phyloP scores from a whole-genome alignment of 2,113 vertebrate species.

The Vulpes lagopus region DNA sequence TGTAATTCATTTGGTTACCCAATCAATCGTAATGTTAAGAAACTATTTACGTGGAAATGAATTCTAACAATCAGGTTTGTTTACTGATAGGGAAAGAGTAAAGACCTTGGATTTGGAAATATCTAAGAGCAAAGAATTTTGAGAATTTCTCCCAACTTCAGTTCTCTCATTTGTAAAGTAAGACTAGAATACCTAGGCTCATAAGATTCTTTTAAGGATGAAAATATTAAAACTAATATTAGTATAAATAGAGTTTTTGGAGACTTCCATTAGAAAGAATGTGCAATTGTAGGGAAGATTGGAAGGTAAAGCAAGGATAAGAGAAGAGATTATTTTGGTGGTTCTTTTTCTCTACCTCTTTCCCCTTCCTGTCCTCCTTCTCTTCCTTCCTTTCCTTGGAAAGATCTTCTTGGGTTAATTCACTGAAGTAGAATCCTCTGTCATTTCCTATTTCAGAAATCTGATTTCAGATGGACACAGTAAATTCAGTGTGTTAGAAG shows the following conservation, averaged over 20 bases:
- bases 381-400: neutral
- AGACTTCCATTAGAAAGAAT: neutral
- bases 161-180: neutral
- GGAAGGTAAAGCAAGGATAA: neutral
- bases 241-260: neutral
- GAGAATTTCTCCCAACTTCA: neutral
- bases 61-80: neutral
- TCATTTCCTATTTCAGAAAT: neutral
- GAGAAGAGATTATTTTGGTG: neutral
- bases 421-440: neutral
- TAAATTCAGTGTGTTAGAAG: neutral
- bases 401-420: neutral
- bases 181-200: neutral
- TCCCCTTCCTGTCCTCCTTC: neutral
- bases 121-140: neutral
- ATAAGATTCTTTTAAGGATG: neutral
- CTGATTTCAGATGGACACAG: neutral
- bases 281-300: accelerated
- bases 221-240: neutral
- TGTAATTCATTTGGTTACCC: neutral
- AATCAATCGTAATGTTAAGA: neutral
- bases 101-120: neutral
- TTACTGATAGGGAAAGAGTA: neutral
- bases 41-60: neutral
- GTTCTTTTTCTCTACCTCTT: neutral